Conservation (phyloP, 2,797 vertebrate species). For the Tragopan temminckii region DNA sequence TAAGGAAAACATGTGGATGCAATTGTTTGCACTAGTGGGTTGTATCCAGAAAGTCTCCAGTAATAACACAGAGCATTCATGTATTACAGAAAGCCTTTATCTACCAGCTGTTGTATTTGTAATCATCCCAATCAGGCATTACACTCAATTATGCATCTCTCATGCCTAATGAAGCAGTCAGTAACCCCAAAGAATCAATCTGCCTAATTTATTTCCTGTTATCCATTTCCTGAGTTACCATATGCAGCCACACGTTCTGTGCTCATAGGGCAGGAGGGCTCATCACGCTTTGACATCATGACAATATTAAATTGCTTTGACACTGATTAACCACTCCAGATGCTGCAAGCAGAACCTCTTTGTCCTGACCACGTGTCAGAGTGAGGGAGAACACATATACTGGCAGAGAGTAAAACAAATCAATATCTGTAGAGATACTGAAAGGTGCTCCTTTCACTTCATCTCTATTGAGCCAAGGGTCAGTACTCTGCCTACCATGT, state of each 20-base stretch:
- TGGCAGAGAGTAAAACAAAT: not conserved
- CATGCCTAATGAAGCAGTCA: not conserved
- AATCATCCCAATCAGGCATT: not conserved
- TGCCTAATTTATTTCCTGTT: not conserved
- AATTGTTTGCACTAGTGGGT: not conserved
- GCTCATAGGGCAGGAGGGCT: not conserved
- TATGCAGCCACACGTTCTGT: not conserved
- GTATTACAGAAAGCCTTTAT: not conserved
- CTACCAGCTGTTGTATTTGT: not conserved
- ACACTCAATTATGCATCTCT: accelerated
- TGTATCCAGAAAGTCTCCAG: not conserved
- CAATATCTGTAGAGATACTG: not conserved
- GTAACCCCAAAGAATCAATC: not conserved
- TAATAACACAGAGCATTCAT: not conserved
- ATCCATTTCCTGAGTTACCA: not conserved
- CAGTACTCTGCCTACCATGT: conserved; percentile 82
- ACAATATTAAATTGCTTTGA: not conserved
- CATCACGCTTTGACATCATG: accelerated
- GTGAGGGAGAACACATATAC: not conserved
- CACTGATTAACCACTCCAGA: not conserved
- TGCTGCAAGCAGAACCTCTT: not conserved
- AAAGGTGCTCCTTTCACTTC: not conserved
- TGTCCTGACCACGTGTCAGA: too few species aligned
- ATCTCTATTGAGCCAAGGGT: not conserved
- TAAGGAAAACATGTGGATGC: not conserved